Conservation (phyloP, 2,113 vertebrate genomes). For the Aspidoscelis tigris region DNA sequence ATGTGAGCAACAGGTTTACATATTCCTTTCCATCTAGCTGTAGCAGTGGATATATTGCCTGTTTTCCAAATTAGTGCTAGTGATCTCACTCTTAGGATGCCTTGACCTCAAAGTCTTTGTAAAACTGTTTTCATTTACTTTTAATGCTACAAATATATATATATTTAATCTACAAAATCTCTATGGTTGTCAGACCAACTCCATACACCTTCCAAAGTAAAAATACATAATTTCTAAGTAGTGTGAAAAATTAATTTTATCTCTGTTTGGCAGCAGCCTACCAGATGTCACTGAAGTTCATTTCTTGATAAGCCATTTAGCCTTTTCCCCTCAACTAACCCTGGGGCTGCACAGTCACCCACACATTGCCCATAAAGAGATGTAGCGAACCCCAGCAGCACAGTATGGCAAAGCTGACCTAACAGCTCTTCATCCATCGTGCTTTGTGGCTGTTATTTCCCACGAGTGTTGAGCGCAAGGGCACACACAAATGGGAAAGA, state of each 20-base stretch:
- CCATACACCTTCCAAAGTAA: not conserved
- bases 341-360: accelerated
- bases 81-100: not conserved
- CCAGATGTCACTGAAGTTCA: conserved; percentile 15
- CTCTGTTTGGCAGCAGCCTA: conserved; percentile 8
- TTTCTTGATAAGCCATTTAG: not conserved
- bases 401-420: not conserved
- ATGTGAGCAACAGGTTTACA: not conserved
- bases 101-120: not conserved
- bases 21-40: not conserved
- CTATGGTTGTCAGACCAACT: not conserved
- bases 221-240: accelerated
- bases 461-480: conserved; percentile 13
- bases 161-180: not conserved
- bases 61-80: not conserved
- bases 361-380: not conserved
- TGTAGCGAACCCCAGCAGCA: not conserved
- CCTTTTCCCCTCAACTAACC: not conserved
- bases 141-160: not conserved
- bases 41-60: not conserved
- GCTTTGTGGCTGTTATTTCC: conserved; percentile 25
- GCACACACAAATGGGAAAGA: not conserved
- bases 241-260: not conserved
- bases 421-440: not conserved
- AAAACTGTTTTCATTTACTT: not conserved